phyloP scores from a whole-genome alignment of 2,113 vertebrate genomes.

The Anser brachyrhynchus region DNA sequence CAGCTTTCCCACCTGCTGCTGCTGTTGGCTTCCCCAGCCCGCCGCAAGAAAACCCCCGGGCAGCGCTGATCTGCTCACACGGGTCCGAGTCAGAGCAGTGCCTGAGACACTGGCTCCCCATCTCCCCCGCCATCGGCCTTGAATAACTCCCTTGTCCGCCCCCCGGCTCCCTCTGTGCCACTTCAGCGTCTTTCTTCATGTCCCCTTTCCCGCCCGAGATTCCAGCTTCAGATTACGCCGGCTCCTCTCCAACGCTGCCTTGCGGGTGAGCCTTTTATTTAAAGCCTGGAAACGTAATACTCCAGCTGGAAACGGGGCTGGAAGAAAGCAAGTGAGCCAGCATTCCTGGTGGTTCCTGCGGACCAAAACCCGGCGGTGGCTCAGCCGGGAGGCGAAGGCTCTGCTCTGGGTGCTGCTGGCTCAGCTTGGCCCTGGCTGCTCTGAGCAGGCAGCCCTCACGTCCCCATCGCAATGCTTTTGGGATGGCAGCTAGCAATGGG shows the following conservation, averaged over 20 bases:
- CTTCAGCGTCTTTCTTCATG: background rate
- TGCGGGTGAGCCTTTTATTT: background rate
- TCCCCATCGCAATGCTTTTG: accelerated
- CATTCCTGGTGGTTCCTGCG: background rate
- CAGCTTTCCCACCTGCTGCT: background rate
- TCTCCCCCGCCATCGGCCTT: background rate
- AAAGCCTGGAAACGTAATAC: background rate
- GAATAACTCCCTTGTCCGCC: background rate
- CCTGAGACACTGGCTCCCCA: background rate
- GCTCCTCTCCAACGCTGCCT: background rate
- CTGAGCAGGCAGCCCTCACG: background rate
- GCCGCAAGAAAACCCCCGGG: background rate
- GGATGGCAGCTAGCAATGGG: background rate
- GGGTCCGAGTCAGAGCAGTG: background rate
- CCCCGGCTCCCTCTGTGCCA: background rate
- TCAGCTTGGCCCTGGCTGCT: background rate
- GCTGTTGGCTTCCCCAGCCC: background rate
- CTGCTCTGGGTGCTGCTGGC: background rate
- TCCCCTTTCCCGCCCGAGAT: background rate
- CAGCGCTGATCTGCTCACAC: background rate
- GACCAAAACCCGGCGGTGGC: background rate
- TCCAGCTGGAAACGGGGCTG: background rate
- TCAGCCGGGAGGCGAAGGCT: background rate
- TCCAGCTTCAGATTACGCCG: background rate
- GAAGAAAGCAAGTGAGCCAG: background rate